A percentile compares a stretch with the other conserved stretches of the same genome.
Evolutionary conservation across 2,113 vertebrate genomes (phyloP).

Genomic region (Felis catus): DNA sequence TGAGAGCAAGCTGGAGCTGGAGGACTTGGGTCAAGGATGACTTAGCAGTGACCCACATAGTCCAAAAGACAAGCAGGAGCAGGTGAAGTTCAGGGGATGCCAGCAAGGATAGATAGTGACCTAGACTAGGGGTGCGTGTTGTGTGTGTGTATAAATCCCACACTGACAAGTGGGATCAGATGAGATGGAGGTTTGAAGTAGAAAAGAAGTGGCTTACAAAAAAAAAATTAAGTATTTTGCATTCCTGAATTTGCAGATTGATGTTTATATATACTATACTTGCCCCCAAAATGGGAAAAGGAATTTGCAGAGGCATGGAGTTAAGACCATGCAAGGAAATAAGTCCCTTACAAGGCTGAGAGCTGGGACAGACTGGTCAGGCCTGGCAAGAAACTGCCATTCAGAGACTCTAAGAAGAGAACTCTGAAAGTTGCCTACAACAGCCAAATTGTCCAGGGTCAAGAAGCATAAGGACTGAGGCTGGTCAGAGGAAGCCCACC

Average conservation of each 20-base stretch:
- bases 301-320: neutral
- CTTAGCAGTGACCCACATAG: neutral
- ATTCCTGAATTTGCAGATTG: neutral
- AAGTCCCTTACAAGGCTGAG: neutral
- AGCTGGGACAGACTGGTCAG: neutral
- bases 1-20: neutral
- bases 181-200: neutral
- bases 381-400: neutral
- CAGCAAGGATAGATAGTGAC: neutral
- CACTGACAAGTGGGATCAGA: neutral
- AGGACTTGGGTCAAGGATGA: neutral
- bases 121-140: neutral
- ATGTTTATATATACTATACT: neutral
- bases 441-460: neutral
- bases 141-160: neutral
- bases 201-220: neutral
- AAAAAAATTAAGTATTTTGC: neutral
- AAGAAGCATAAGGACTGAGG: neutral
- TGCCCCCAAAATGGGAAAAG: neutral
- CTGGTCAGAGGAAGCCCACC: neutral
- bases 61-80: neutral
- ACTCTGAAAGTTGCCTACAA: neutral
- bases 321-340: neutral
- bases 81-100: rapidly evolving
- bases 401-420: neutral